Evolutionary conservation across 2,797 vertebrate genomes (phyloP), one percentile per base, ranked within the genome.

Genomic region (Dicrostonyx torquatus): DNA sequence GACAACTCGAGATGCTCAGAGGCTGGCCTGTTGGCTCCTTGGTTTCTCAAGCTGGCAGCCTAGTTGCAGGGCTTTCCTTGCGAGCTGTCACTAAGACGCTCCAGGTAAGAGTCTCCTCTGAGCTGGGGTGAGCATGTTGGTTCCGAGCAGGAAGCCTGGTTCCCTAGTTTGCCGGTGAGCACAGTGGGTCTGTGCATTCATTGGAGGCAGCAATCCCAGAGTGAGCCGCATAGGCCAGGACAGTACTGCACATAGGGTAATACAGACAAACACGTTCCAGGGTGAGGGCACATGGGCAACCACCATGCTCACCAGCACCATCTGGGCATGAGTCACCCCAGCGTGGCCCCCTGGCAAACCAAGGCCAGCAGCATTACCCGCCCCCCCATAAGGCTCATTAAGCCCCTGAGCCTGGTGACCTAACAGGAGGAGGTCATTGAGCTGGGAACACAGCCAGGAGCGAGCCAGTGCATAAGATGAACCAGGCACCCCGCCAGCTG

Each of bases 401-500:
- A 53, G 73, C 14, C 37, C 77, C 26, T 60, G 64, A 18, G 0
- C 45, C 53, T 1, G 1, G 48, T 9, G 4, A 7, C 68, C 37
- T 15, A 34, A n/a, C 53, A 14, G 29, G 17, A 22, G 55, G 17
- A 43, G 7, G 68, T 24, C 15, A 24, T 26, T 48, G 50, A 13
- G 26, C 80, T 31, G 24, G 70, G 80, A 76, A 26, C 40, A 17
- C 55, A 64, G 62, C 87, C 60, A 37, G 90, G 72, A 83, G 11
- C 15, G 18, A 75, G 48, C 15, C 37, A 29, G 64, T 24, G 1
- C 1, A 2, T 24, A 3, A 1, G 43, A 31, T 22, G 82, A 87
- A 86, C 95, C 83, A 4, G 73, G 91, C 53, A 45, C 45, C 87
- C 87, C 14, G 89, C 96, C 95, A 90, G 90, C 95, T 70, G 94